Evolutionary conservation across 1,140 invertebrate genomes (phyloP), one percentile per base, ranked within the genome.

Genomic region (Xylocopa sonorina): DNA sequence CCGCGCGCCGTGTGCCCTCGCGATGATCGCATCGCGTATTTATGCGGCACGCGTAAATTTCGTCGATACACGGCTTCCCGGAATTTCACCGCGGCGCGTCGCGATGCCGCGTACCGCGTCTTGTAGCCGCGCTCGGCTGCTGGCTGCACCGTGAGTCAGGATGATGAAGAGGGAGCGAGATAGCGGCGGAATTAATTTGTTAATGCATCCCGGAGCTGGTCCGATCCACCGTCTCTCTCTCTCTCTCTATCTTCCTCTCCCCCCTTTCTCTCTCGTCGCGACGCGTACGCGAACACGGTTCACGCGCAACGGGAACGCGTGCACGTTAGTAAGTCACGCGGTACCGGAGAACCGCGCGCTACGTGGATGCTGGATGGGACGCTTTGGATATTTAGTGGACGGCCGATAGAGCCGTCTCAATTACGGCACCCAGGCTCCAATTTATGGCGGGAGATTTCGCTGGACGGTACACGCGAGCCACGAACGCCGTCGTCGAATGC

Each of bases 21-120:
- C 82, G 85, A 87, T 85, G 82, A 87, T 87, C 86, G 63, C 85
- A 84, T 81, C 85, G 85, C 85, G 85, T 85, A 80, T 85, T 84
- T 83, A 87, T 85, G 85, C 82, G 80, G 73, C 77, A 68, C 85
- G 80, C 83, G 87, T 88, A 86, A 87, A 87, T 87, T 86, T 84
- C 73, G 77, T 71, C 79, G 84, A 66, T 43, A 55, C 51, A 29
- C 76, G 80, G 55, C 68, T 86, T 85, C 85, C 81, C 76, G 80
- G 84, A 86, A 86, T 86, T 86, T 86, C 80, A 24, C 63, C 43
- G 72, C 62, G 68, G 29, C 51, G 55, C 62, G 53, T 21, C 48
- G 32, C 66, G n/a, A n/a, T n/a, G n/a, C n/a, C n/a, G n/a, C n/a
- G n/a, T n/a, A n/a, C n/a, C n/a, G 51, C 64, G 79, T n/a, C 69